A percentile compares a stretch with the other conserved stretches of the same genome.
These are phyloP conservation scores for Indri indri DNA, from an alignment of 2,113 vertebrate species.

Conservation along the genomic window DNA sequence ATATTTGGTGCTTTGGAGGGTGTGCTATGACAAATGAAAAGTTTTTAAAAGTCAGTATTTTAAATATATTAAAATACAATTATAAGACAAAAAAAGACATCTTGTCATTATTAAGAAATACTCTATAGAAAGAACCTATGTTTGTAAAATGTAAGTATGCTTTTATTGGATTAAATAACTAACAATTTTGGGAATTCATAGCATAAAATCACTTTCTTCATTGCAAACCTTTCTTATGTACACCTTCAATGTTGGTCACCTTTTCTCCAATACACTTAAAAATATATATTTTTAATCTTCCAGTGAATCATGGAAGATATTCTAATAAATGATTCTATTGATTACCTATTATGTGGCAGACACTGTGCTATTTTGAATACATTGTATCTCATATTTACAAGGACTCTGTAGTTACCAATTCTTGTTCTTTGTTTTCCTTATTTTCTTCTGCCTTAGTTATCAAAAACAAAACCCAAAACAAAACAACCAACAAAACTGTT, in stretches of 20 bases:
- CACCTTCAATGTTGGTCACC: neutral
- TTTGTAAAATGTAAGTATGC: constrained; percentile 45
- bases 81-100: neutral
- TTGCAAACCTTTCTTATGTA: neutral
- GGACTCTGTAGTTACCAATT: neutral
- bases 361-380: constrained; percentile 15
- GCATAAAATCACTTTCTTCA: constrained; percentile 40
- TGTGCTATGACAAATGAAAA: neutral
- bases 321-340: neutral
- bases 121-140: neutral
- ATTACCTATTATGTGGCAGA: neutral
- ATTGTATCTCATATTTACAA: neutral
- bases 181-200: constrained; percentile 44
- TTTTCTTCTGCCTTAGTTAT: neutral
- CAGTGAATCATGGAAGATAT: constrained; percentile 43
- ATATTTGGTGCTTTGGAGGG: constrained; percentile 6
- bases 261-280: constrained; percentile 9
- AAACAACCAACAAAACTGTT: neutral
- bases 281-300: constrained; percentile 28
- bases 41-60: constrained; percentile 38
- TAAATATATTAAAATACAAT: constrained; percentile 32
- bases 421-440: neutral
- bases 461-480: neutral
- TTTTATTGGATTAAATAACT: constrained; percentile 17
- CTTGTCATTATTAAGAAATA: constrained; percentile 18